Conservation (phyloP, 2,888 invertebrate species). For the Corbicula japonica region DNA sequence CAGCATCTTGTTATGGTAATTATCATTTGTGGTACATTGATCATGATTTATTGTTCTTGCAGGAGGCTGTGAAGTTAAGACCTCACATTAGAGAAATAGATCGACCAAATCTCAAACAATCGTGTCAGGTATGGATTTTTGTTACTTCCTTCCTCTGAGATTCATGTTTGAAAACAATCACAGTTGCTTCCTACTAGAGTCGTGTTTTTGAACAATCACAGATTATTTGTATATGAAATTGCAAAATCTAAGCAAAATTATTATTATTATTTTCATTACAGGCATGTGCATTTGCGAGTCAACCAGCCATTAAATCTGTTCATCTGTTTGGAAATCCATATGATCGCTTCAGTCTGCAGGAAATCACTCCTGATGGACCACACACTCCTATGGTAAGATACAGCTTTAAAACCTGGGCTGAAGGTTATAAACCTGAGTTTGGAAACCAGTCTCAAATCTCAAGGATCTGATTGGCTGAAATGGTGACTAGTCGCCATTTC, state of each 20-base stretch:
- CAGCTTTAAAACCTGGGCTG: background rate
- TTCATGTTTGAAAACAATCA: too few species aligned
- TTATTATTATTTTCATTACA: conserved; percentile 49
- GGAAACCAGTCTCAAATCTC: too few species aligned
- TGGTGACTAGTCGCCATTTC: too few species aligned
- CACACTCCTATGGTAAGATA: conserved; percentile 50
- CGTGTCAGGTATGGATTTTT: conserved; percentile 77
- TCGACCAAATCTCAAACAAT: conserved; percentile 78
- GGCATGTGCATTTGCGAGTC: conserved; percentile 81
- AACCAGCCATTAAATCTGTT: conserved; percentile 82
- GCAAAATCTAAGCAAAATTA: too few species aligned
- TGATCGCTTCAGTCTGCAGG: conserved; percentile 72
- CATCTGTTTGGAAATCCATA: conserved; percentile 81
- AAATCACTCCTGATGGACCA: conserved; percentile 32
- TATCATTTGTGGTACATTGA: too few species aligned
- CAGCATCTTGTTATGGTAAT: too few species aligned
- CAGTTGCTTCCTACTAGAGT: too few species aligned
- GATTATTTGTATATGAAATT: too few species aligned
- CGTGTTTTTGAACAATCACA: too few species aligned
- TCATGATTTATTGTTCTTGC: too few species aligned
- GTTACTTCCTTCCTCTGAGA: background rate
- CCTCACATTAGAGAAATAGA: conserved; percentile 81
- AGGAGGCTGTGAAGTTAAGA: conserved; percentile 75
- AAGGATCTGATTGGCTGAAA: too few species aligned
- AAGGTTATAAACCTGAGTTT: background rate